Base-by-base conservation (phyloP, 2,888 invertebrate genomes). In the Marasmarcha lunaedactyla region DNA sequence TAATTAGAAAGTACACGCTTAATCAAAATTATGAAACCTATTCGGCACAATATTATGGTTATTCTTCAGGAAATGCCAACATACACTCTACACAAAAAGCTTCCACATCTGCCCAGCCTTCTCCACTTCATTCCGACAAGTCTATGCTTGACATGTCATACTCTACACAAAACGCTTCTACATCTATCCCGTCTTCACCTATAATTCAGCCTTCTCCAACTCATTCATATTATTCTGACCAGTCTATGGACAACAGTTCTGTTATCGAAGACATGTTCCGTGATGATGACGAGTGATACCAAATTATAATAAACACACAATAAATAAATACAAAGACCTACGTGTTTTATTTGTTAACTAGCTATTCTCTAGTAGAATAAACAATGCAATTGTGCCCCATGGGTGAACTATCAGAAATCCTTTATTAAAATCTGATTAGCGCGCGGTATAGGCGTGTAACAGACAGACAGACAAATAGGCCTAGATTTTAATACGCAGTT, bases 141-240 rank as follows among this genome's bases (percentile, higher is more conserved):
- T 45, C 49, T 47, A 47, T 47, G 49, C 46, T 48, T 50, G 49
- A 50, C 46, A 48, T 49, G 43, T 43, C 48, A 49, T 48, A 48
- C 46, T 20, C 20, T 20, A 20, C 20, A 47, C 46, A 48, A 48
- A 50, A 48, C 42, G 40, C 46, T 50, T 44, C 46, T 43, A 50
- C 48, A 48, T 48, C 48, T 48, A 41, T 38, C 38, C 48, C 48
- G n/a, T n/a, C n/a, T n/a, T n/a, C n/a, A n/a, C n/a, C n/a, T n/a
- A n/a, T n/a, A n/a, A n/a, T n/a, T n/a, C n/a, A n/a, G 46, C 46
- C 49, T 47, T 46, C 45, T 45, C 46, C 45, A 46, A 44, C 45
- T 47, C 49, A 47, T n/a, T n/a, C n/a, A n/a, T n/a, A n/a, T n/a
- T n/a, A n/a, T 47, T 47, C 49, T 46, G 49, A 49, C 46, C 45